phyloP scores from a whole-genome alignment of 1,140 invertebrate species.

The Bilobella aurantiaca region DNA sequence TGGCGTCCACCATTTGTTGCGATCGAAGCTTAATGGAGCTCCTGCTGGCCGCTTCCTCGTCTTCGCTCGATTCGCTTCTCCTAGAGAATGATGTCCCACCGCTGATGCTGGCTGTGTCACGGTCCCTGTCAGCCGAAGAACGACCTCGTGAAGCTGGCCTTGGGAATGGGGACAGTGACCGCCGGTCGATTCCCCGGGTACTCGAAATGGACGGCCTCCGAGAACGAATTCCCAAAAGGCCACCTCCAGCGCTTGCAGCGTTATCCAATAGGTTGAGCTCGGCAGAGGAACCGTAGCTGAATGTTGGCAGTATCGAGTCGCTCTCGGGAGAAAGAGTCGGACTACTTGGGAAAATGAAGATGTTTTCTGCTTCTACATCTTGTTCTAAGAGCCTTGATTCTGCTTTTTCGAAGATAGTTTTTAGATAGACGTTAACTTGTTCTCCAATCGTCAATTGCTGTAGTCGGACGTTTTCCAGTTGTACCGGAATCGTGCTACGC shows the following conservation, averaged over 20 bases:
- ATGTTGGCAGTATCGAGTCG: neutral
- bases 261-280: neutral
- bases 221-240: neutral
- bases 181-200: neutral
- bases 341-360: neutral
- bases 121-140: neutral
- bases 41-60: constrained; percentile 69
- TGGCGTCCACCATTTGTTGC: constrained; percentile 69
- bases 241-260: neutral
- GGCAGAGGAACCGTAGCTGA: neutral
- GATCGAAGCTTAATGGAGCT: constrained; percentile 68
- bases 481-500: constrained; percentile 14
- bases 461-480: too few relatives aligned
- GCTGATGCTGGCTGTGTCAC: neutral
- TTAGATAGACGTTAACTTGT: constrained; percentile 14
- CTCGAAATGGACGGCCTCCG: neutral
- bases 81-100: neutral
- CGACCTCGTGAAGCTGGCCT: neutral
- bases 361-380: neutral
- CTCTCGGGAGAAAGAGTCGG: neutral
- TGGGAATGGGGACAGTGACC: neutral
- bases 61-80: constrained; percentile 45
- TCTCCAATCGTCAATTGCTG: constrained; percentile 9
- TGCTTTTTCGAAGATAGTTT: constrained; percentile 15
- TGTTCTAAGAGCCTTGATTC: constrained; percentile 22